Base-by-base conservation (phyloP, 1,140 invertebrate genomes). In the Sycobia sp. region DNA sequence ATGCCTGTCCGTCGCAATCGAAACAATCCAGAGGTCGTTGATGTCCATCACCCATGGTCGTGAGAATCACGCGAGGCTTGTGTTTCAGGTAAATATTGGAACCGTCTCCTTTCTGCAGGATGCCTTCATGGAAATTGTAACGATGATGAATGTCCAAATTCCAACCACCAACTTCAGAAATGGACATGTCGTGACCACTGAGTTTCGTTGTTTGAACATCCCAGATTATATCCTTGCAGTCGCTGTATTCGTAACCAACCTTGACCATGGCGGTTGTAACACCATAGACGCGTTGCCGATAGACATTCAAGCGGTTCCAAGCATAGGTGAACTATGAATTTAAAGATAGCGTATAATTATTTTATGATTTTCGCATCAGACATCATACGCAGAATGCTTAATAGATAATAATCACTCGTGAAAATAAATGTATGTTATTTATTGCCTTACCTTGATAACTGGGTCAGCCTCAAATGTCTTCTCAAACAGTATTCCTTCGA, bases 121-220 rank as follows among this genome's bases (percentile, higher is more conserved):
- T 97, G 23, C 94, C 96, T 85, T 97, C 95, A 76, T 97, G 94
- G 86, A 97, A 96, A 76, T 98, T 98, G 78, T 98, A 97, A 67
- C 95, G 85, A 73, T 99, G 96, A 82, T 98, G 96, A 68, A 98
- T 95, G 74, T 98, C 94, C 54, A 99, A 79, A 80, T 97, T 97
- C 96, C 96, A 98, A 8, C 94, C 94, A 2, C 95, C 95, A 20
- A 98, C 90, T 76, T 96, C 94, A 0, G 95, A 96, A 34, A 97
- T 97, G 53, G 92, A 93, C 90, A 98, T 94, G 75, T 98, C 95
- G 73, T 96, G 94, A 3, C 96, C 96, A 70, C 93, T 95, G 32
- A 98, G 78, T 74, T 96, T 96, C 0, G 94, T 96, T 4, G 93
- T 96, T 75, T 97, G 93, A 3, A 94, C 91, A 75, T 96, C 94